Base-by-base conservation (phyloP, 2,888 invertebrate genomes). In the Stenchaetothrips biformis region DNA sequence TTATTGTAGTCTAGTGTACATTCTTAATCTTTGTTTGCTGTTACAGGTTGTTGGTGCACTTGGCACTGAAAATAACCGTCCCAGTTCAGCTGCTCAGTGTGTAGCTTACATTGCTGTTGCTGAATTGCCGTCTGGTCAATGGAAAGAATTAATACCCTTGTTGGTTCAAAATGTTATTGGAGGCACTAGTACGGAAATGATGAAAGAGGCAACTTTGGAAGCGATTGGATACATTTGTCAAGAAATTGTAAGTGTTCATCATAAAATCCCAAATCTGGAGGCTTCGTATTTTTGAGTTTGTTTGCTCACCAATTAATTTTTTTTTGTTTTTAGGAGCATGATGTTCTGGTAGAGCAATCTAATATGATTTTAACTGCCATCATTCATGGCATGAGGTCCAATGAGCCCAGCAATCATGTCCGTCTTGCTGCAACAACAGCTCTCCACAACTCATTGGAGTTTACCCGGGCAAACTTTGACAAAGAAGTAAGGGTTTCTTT, bases 201-300 rank as follows among this genome's bases (percentile, higher is more conserved):
- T 97, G 87, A 96, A 96, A 85, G 99, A 99, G 89, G 95, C 99
- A 2, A 97, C 98, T 0, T 88, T 99, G 79, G 99, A 99, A 90
- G 94, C 99, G 77, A 97, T 99, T 84, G 99, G 99, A 84, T 99
- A 99, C 86, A 98, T 99, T 84, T 99, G 99, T 86, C 98, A 98
- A 88, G 99, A 99, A 87, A 98, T 99, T 84, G 90, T 90, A 85
- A 86, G 88, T 86, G 47, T 13, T 79, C 47, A n/a, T 81, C 79
- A 2, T 2, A 37, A 37, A 37, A 37, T 37, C 37, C 4, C 2
- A 37, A 2, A 37, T 37, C 4, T 2, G 37, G 37, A 4, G 37
- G 48, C 74, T 53, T 49, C 47, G 13, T 53, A 62, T 48, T 16
- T 53, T 16, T 62, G 21, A 47, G 13, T 16, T 77, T 59, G 13